Base-by-base conservation (phyloP, 2,888 invertebrate genomes). In the Lissonota sp. region DNA sequence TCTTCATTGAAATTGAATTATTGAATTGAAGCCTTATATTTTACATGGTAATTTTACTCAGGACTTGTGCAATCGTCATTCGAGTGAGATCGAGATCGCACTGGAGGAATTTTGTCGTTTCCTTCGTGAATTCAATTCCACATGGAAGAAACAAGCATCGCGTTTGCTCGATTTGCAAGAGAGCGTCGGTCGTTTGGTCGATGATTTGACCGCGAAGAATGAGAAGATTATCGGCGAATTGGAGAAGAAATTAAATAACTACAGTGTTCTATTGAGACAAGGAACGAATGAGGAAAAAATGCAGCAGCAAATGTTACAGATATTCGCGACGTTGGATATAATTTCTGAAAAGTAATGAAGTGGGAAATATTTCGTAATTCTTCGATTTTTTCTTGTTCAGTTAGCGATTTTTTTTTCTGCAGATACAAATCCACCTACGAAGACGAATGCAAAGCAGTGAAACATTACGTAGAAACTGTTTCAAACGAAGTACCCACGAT, bases 391-490 rank as follows among this genome's bases (percentile, higher is more conserved):
- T 53, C 14, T 26, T n/a, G 40, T 37, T 10, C 39, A 39, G 1
- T 46, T 10, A 26, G 16, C n/a, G 1, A 53, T 14, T 66, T 53
- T 37, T 44, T 16, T 74, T 4, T 37, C 53, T 63, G 10, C 53
- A 86, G 86, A 63, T 66, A 80, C 58, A 75, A 80, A 49, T 16
- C 6, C 0, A 67, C 79, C 10, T 80, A 80, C 12, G 75, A 86
- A 12, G 84, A 85, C 12, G 83, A 86, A 66, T 79, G 79, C 37
- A 69, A 82, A 51, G 80, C 82, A 6, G 75, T 85, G 0, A 77
- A 73, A 69, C 84, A 82, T 12, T 82, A 83, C 58, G 26, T 77
- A n/a, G 72, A 84, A 0, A 57, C 42, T 0, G 80, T 84, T 6
- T 75, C 39, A 14, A 53, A 69, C 16, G 82, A 84, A 63, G 55